Conservation (phyloP, 2,113 vertebrate genomes). For the Pygathrix nemaeus region DNA sequence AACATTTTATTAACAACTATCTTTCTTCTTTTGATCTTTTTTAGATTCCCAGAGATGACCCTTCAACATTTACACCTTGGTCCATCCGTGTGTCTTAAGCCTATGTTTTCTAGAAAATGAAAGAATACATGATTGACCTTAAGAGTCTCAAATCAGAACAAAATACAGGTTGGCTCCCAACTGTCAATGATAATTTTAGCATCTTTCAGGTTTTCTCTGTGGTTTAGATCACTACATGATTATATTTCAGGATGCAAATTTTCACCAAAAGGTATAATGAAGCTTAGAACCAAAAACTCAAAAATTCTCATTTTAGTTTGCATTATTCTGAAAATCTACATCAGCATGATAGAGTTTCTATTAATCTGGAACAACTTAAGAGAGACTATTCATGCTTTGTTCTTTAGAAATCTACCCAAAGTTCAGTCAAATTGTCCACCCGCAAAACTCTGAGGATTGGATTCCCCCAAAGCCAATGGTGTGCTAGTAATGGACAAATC, state of each 20-base stretch:
- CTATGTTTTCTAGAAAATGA: background rate
- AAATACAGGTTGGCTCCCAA: background rate
- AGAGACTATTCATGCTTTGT: background rate
- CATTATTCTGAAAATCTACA: background rate
- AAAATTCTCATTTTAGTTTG: constrained; percentile 10
- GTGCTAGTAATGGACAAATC: background rate
- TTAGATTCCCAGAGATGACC: constrained; percentile 71
- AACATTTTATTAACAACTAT: background rate
- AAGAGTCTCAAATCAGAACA: background rate
- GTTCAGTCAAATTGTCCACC: background rate
- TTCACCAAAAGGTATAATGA: constrained; percentile 1
- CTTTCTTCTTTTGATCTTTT: constrained; percentile 38
- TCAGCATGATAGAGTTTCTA: background rate
- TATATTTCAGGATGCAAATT: constrained; percentile 13
- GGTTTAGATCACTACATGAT: background rate
- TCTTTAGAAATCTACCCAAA: background rate
- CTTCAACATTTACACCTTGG: constrained; percentile 72
- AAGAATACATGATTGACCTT: background rate
- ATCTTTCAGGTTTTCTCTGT: background rate
- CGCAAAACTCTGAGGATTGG: background rate
- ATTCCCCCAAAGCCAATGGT: background rate
- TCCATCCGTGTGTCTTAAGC: constrained; percentile 67
- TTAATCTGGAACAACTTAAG: background rate
- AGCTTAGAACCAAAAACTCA: background rate
- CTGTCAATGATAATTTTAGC: background rate